Base-by-base conservation (phyloP, 1,140 invertebrate species). In the Meloidogyne floridensis region DNA sequence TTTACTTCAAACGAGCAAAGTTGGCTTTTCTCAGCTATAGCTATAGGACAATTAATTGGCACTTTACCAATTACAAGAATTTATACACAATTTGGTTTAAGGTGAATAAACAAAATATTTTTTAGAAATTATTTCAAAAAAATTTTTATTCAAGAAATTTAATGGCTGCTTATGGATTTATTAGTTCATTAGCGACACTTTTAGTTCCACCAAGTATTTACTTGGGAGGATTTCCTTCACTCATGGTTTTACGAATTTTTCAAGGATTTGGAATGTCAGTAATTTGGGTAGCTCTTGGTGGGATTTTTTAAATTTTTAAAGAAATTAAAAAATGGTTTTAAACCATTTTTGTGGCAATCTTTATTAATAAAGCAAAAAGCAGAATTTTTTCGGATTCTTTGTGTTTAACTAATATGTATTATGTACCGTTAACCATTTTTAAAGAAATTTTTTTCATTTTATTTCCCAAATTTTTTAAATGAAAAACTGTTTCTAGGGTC, bases 11-110 rank as follows among this genome's bases (percentile, higher is more conserved):
- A 77, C 8, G 56, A 77, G n/a, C 75, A 77, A 15, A 69, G 75
- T 9, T 77, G 75, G 75, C 75, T 77, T n/a, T 77, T 77, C 15
- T 54, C 75, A n/a, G 75, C 56, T 54, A 69, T 69, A 32, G 69
- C 69, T 56, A 69, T 77, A 10, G 75, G 75, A 0, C 20, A 69
- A 43, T 42, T 77, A 42, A 42, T 77, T 43, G 75, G 75, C 47
- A 77, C 75, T 77, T 15, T 69, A 2, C 75, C 75, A 15, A 54
- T 77, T 65, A 77, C 56, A 42, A 53, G 43, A 47, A 77, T 77
- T 43, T 65, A 65, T 47, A 77, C 13, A 3, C 5, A 32, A 2
- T 65, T 77, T 56, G 75, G 75, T 42, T 77, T 77, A 42, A 13
- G 75, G 75, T 77, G 8, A n/a, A 47, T 53, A 20, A 6, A 47